Evolutionary conservation across 2,888 invertebrate species (phyloP), one percentile per base, ranked within the genome.

Genomic region (Meteorus cinctellus): DNA sequence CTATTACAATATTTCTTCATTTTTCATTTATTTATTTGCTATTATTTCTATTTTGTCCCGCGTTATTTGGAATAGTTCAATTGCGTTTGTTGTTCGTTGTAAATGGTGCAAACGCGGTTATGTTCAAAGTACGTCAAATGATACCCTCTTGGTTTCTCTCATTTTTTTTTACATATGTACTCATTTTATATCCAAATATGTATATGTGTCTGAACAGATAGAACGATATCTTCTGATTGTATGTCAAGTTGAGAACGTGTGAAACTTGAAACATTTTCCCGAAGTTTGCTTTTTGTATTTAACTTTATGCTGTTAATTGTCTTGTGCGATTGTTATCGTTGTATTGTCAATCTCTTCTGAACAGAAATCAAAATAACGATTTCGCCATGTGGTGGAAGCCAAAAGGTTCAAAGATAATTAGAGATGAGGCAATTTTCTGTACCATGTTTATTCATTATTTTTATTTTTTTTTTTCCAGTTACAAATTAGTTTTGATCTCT

Each of bases 71-170:
- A 66, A 51, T 68, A 71, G 27, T 72, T 72, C 36, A 77, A 66
- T 34, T 31, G 31, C 75, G 75, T 78, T 79, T 77, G 72, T 73
- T 63, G 72, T 76, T 81, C 74, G 73, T 76, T 79, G 72, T 77
- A 74, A 77, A 80, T 73, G 60, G 16, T 76, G 62, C 12, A 51
- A 80, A 74, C 76, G 77, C 66, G 55, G 60, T 68, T 75, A 65
- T 62, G 31, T 4, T 19, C 19, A 6, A 55, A 8, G 19, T 55
- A 55, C n/a, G 24, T 55, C n/a, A 19, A 55, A 55, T 55, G 8
- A 19, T 55, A 24, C n/a, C 55, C n/a, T 19, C n/a, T 55, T 55
- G 19, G 55, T 55, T 55, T 76, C 76, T 67, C 12, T 29, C 12
- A 27, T 62, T 29, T 62, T 62, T 62, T 31, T 62, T n/a, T 62